These are phyloP conservation scores for Cyprinodon variegatus DNA, from an alignment of 2,113 vertebrate species.

Conservation along the genomic window DNA sequence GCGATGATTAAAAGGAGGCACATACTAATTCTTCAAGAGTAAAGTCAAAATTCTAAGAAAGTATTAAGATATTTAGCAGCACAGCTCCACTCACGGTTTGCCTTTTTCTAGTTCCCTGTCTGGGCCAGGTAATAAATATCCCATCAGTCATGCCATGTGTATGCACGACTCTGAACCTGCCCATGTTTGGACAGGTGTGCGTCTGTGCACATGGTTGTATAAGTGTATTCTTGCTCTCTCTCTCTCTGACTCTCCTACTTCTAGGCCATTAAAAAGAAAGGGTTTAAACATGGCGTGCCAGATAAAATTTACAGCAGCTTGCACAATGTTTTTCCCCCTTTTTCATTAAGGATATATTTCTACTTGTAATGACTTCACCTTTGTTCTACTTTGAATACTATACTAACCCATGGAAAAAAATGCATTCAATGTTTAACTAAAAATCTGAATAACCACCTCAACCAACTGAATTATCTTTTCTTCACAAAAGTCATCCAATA, in stretches of 20 bases:
- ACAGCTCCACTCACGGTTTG: slow-evolving; percentile 6
- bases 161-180: slow-evolving; percentile 40
- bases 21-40: not conserved
- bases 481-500: not conserved
- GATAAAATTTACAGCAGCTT: slow-evolving; percentile 49
- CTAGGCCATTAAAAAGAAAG: slow-evolving; percentile 19
- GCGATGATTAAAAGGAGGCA: not conserved
- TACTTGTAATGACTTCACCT: slow-evolving; percentile 8
- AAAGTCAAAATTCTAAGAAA: not conserved
- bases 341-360: slow-evolving; percentile 27
- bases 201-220: slow-evolving; percentile 28
- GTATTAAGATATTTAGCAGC: not conserved
- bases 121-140: slow-evolving; percentile 53
- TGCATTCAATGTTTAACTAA: not conserved
- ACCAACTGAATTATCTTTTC: not conserved
- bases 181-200: slow-evolving; percentile 79
- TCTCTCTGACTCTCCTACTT: not conserved
- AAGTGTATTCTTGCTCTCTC: slow-evolving; percentile 14
- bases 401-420: not conserved
- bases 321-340: slow-evolving; percentile 24
- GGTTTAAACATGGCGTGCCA: not conserved
- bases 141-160: slow-evolving; percentile 60
- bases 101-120: slow-evolving; percentile 37
- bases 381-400: not conserved
- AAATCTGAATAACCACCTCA: not conserved